Conservation (phyloP, 92 coral and sea anemone genomes). For the Epizoanthus stellaris region DNA sequence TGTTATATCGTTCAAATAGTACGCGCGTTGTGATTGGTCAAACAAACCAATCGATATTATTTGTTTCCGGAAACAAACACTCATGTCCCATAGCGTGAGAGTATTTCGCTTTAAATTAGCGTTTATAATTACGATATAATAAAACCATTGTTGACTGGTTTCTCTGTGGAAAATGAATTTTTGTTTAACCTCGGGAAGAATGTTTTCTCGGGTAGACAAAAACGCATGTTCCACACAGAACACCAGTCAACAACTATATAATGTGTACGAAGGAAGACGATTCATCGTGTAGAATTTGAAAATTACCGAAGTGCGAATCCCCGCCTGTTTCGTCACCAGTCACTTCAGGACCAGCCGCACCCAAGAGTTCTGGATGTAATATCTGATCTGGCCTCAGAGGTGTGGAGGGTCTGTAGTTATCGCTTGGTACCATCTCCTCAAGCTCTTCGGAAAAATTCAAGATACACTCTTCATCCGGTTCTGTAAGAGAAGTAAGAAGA, state of each 20-base stretch:
- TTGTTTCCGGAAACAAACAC: too few relatives aligned
- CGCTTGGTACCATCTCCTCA: background rate
- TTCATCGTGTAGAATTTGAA: background rate
- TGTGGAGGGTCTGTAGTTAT: background rate
- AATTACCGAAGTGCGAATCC: slow-evolving; percentile 5
- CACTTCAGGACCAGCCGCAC: background rate
- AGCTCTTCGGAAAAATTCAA: background rate
- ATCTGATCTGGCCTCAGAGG: background rate
- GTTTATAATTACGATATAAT: too few relatives aligned
- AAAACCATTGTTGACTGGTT: too few relatives aligned
- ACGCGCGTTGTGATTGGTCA: too few relatives aligned
- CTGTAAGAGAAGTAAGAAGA: background rate
- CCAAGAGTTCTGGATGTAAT: background rate
- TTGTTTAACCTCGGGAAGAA: too few relatives aligned
- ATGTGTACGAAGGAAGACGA: background rate
- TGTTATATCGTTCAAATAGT: too few relatives aligned
- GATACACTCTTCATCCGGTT: background rate
- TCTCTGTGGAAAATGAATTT: too few relatives aligned
- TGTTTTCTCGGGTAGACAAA: too few relatives aligned
- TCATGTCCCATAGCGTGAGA: too few relatives aligned
- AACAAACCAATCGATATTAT: too few relatives aligned
- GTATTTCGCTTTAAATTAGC: too few relatives aligned
- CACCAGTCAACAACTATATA: background rate
- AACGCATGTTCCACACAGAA: too few relatives aligned
- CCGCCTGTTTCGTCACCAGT: background rate